Base-by-base conservation (phyloP, 2,113 vertebrate genomes). In the Menura novaehollandiae region DNA sequence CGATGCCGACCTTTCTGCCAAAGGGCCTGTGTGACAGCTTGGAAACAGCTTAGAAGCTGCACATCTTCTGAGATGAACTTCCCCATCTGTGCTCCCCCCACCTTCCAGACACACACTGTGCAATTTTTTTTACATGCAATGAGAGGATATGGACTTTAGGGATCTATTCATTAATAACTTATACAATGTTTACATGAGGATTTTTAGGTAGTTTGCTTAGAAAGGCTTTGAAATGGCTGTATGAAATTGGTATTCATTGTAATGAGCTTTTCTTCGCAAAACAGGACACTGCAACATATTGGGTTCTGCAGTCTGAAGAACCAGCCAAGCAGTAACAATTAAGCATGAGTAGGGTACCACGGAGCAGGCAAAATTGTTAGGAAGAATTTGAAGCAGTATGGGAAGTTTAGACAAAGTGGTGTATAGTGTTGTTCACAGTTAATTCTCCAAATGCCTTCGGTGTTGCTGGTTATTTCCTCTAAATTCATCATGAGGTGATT, bases 121-220 rank as follows among this genome's bases (percentile, higher is more conserved):
- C 18, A 14, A 5, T 51, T 28, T 56, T 58, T 89, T 88, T 88
- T 15, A 37, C 56, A n/a, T 73, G 82, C 76, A 81, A 59, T 11
- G 12, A 16, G 33, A 89, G 21, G 44, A 62, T 72, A 55, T 13
- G n/a, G 85, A 64, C 69, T 63, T 89, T 49, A 58, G 66, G 58
- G 69, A 89, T 92, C 41, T 89, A 60, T 63, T 92, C 3, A 93
- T 92, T 15, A 94, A 94, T 95, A 93, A 92, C 88, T 96, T 86
- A 89, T 59, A 62, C 66, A 74, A 47, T 91, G 63, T 94, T 96
- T 93, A 91, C 86, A 83, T 16, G 71, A 91, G 79, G 84, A 96
- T 93, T 94, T 95, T 96, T 91, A 76, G 71, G 69, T 64, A 81
- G 82, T 93, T 95, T 96, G 62, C 92, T 94, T 43, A 91, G 93